These are phyloP conservation scores for Halichoeres trimaculatus DNA, from an alignment of 2,113 vertebrate species.

Conservation along the genomic window DNA sequence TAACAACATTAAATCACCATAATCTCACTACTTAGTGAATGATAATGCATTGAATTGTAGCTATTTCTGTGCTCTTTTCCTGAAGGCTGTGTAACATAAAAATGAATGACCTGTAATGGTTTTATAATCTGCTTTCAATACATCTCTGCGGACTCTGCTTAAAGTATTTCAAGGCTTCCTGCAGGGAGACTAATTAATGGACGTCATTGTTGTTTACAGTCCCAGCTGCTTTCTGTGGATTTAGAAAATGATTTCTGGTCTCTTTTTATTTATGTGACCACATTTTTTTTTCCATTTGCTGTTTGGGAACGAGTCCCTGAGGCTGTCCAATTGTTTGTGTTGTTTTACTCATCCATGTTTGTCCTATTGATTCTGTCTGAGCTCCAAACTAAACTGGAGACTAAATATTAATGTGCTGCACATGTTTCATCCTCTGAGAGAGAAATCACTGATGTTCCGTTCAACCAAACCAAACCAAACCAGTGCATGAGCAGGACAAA, in stretches of 20 bases:
- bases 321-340: neutral
- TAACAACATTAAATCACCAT: neutral
- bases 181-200: slow-evolving; percentile 1
- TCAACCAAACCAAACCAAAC: neutral
- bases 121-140: neutral
- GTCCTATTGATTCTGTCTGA: slow-evolving; percentile 12
- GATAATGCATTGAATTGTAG: neutral
- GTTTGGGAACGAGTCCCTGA: neutral
- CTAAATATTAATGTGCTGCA: neutral
- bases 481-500: too few species aligned
- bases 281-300: neutral
- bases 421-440: neutral
- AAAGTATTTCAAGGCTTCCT: neutral
- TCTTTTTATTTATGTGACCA: slow-evolving; percentile 11
- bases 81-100: neutral
- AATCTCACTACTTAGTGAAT: neutral
- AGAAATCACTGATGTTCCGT: neutral
- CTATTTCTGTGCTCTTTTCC: neutral
- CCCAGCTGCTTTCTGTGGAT: neutral
- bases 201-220: slow-evolving; percentile 10
- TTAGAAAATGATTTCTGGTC: slow-evolving; percentile 8
- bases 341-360: neutral
- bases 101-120: neutral
- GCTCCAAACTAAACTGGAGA: neutral
- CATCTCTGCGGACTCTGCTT: neutral